A percentile compares a stretch with the other conserved stretches of the same genome.
Evolutionary conservation across 2,888 invertebrate species (phyloP).

Genomic region (Hirtodrosophila cameraria): DNA sequence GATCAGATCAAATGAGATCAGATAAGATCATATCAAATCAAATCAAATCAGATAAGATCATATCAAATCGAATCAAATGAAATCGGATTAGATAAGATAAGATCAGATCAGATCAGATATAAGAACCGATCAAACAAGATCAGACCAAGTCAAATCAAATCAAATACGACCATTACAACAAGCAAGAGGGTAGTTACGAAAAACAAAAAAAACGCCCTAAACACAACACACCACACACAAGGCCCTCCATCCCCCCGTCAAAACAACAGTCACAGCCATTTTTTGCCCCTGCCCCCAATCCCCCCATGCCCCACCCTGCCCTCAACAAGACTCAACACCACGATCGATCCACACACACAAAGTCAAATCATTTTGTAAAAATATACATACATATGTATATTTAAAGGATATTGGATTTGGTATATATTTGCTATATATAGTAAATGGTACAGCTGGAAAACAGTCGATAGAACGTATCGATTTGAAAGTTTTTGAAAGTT

Average conservation of each 20-base stretch:
- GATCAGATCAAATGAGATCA: slow-evolving; percentile 2
- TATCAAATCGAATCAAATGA: too few relatives aligned
- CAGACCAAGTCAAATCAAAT: too few relatives aligned
- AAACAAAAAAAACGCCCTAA: slow-evolving; percentile 18
- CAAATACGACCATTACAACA: slow-evolving; percentile 16
- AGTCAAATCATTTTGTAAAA: slow-evolving; percentile 1
- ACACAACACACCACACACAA: slow-evolving; percentile 42
- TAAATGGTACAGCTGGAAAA: slow-evolving; percentile 10
- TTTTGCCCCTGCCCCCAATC: background rate
- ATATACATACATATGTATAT: slow-evolving; percentile 10
- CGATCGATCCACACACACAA: slow-evolving; percentile 2
- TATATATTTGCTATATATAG: background rate
- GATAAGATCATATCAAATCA: slow-evolving; percentile 9
- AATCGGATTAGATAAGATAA: too few relatives aligned
- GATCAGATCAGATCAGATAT: too few relatives aligned
- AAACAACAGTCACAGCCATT: slow-evolving; percentile 17
- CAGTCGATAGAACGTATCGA: slow-evolving; percentile 19
- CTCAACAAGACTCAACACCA: background rate
- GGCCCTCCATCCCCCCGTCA: background rate
- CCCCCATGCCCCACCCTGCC: background rate
- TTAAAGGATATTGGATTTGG: background rate
- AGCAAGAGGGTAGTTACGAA: slow-evolving; percentile 19
- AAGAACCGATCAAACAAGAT: too few relatives aligned
- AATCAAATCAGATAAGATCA: too few relatives aligned
- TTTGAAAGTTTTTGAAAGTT: too few relatives aligned